Evolutionary conservation across 2,113 vertebrate species (phyloP).

Genomic region (Muntiacus muntjak): DNA sequence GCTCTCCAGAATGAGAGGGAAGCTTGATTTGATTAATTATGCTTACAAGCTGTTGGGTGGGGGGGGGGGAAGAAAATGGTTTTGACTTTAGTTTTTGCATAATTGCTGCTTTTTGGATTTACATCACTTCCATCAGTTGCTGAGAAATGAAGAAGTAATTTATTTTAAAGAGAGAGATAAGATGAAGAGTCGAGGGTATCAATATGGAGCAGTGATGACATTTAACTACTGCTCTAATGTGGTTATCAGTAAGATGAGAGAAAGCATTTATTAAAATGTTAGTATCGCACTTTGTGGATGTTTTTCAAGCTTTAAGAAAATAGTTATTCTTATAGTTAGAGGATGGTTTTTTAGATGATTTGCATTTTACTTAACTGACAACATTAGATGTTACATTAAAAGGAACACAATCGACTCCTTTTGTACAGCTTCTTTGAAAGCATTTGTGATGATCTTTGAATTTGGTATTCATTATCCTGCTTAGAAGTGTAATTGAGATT

Average conservation of each 20-base stretch:
- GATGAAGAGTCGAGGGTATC: constrained; percentile 76
- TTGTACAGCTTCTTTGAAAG: not conserved
- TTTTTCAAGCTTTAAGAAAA: constrained; percentile 30
- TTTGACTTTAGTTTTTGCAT: constrained; percentile 77
- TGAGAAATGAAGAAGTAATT: constrained; percentile 68
- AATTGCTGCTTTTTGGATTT: constrained; percentile 78
- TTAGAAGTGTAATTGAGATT: not conserved
- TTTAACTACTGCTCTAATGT: constrained; percentile 70
- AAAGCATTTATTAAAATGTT: constrained; percentile 53
- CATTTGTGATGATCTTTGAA: not conserved
- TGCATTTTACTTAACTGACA: constrained; percentile 31
- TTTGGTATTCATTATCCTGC: not conserved
- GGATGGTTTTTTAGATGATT: not conserved
- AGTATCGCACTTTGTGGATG: not conserved
- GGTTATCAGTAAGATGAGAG: constrained; percentile 60
- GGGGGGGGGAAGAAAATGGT: constrained; percentile 55
- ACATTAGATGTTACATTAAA: not conserved
- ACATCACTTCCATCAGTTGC: constrained; percentile 63
- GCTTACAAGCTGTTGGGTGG: constrained; percentile 75
- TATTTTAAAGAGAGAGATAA: constrained; percentile 73
- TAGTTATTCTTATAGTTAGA: constrained; percentile 36
- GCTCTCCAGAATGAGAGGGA: constrained; percentile 71
- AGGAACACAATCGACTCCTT: not conserved
- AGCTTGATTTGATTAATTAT: constrained; percentile 83
- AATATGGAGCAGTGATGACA: constrained; percentile 58